Evolutionary conservation across 2,113 vertebrate genomes (phyloP), one percentile per base, ranked within the genome.

Genomic region (Leucoraja erinaceus): DNA sequence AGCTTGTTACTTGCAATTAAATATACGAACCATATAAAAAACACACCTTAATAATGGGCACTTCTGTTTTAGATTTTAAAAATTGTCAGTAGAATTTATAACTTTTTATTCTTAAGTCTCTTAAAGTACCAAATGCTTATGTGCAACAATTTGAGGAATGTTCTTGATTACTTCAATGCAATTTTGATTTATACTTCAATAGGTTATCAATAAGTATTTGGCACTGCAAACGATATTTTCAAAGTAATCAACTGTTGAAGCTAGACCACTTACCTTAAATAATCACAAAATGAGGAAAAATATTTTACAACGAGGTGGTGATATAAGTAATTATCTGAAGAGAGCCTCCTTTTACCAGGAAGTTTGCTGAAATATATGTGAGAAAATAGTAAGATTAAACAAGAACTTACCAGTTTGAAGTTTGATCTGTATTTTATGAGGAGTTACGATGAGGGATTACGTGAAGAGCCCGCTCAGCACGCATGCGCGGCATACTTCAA

Each of bases 171-270:
- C 63, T 72, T 72, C 31, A 31, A 90, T 68, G 86, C 86, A 90
- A 91, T 91, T 91, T 54, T 33, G 47, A 12, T 54, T 90, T 38
- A 70, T 90, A 25, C 31, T 90, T 61, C 66, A 70, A 91, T 91
- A 11, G 72, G 66, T 22, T 91, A 72, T 54, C 66, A 74, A 25
- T 72, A 72, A 25, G 47, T 91, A 72, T 74, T 54, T 68, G 28
- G 59, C 22, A 72, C 90, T 74, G 33, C 54, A 33, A 91, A 1
- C 0, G 12, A 18, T 22, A 11, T 63, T 91, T 33, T 72, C 33
- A 91, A 33, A 91, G 90, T 9, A 74, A 91, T 91, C 66, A 72
- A 68, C 22, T 33, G 68, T 10, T 68, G 10, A 38, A 54, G 22
- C 90, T 20, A 25, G 66, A 54, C 66, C 68, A 54, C 38, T 54